Conservation (phyloP, 2,888 invertebrate species). For the Hirtodrosophila cameraria region DNA sequence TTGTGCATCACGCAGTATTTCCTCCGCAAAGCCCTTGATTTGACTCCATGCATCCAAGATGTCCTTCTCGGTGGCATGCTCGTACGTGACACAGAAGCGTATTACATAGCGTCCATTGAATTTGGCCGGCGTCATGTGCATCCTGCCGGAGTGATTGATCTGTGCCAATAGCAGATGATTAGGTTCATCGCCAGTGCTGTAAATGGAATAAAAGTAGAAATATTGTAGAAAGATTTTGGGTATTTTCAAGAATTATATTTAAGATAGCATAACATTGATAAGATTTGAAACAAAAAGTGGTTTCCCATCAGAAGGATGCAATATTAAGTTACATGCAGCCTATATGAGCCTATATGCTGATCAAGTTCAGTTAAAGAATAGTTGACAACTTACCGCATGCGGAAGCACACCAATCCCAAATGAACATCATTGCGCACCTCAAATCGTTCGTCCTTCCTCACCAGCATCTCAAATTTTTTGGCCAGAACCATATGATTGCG, state of each 20-base stretch:
- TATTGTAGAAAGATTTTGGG: not conserved
- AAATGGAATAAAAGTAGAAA: not conserved
- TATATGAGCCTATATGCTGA: no score
- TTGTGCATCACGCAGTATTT: conserved; percentile 84
- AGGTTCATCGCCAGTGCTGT: conserved; percentile 87
- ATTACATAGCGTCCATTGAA: conserved; percentile 90
- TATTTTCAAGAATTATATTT: no score
- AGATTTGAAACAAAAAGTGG: no score
- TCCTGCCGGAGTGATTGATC: conserved; percentile 92
- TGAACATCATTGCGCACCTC: conserved; percentile 91
- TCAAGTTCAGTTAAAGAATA: not conserved
- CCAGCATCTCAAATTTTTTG: conserved; percentile 89
- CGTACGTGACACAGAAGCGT: conserved; percentile 92
- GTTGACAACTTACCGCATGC: conserved; percentile 84
- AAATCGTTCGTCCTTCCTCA: conserved; percentile 89
- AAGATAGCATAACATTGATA: no score
- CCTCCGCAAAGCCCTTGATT: conserved; percentile 87
- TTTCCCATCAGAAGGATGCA: no score
- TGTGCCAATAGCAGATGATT: conserved; percentile 91
- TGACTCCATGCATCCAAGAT: conserved; percentile 88
- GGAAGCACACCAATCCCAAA: conserved; percentile 91
- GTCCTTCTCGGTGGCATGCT: conserved; percentile 90
- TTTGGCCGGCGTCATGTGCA: conserved; percentile 94
- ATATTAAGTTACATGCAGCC: no score
- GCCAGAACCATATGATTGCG: conserved; percentile 92